Percentiles rank a stretch among this genome's conserved stretches.
These are phyloP conservation scores for Corvus moneduloides DNA, from an alignment of 2,113 vertebrate genomes.

Conservation along the genomic window DNA sequence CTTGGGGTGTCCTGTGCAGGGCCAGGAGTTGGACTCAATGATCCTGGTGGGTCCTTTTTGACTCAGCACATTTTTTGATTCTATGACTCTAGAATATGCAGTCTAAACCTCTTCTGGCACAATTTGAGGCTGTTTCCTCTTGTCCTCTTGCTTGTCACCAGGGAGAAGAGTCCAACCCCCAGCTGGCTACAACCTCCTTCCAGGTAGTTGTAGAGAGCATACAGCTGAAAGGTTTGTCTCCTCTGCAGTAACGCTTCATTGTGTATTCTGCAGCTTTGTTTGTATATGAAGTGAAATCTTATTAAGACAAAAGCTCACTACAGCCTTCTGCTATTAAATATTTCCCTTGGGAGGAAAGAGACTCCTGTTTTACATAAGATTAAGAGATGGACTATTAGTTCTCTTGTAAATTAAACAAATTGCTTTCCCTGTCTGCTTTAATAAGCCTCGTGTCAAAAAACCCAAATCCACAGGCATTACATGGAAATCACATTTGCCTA, in stretches of 20 bases:
- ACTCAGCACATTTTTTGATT: background rate
- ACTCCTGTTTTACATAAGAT: constrained; percentile 46
- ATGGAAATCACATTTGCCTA: background rate
- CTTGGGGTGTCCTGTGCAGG: background rate
- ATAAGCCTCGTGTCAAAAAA: constrained; percentile 20
- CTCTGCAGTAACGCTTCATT: background rate
- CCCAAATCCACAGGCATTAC: background rate
- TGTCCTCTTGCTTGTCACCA: background rate
- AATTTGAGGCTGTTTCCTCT: background rate
- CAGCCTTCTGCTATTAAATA: background rate
- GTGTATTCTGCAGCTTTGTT: constrained; percentile 5
- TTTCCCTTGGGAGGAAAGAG: constrained; percentile 2
- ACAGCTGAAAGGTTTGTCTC: background rate
- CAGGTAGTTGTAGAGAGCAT: background rate
- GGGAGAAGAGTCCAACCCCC: background rate
- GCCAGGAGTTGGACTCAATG: background rate
- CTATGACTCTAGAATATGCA: background rate
- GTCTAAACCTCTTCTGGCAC: background rate
- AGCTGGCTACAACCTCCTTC: background rate
- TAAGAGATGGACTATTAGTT: constrained; percentile 26
- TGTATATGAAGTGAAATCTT: background rate
- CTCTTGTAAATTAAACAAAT: constrained; percentile 40
- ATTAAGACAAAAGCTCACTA: background rate
- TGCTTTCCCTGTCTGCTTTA: constrained; percentile 13
- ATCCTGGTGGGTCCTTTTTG: background rate